Base-by-base conservation (phyloP, 2,797 vertebrate genomes). In the Sebastiscus albofasciatus region DNA sequence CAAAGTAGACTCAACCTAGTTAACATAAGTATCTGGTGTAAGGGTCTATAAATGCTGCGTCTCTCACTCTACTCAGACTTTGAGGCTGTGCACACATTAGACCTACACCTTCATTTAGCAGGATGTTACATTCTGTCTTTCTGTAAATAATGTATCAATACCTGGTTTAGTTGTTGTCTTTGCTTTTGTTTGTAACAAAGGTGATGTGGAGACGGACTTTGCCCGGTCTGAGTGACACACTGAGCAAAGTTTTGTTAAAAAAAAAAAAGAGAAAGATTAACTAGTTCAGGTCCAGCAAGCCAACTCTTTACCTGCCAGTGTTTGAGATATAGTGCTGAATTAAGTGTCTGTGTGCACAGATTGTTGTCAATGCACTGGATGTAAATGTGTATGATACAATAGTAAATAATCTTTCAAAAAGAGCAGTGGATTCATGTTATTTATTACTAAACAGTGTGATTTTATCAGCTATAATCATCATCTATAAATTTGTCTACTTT, bases 351-450 rank as follows among this genome's bases (percentile, higher is more conserved):
- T 94, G 85, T 93, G 89, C 88, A 93, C 91, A 92, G 88, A 95
- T 87, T 94, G 80, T 87, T 92, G 94, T 91, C 81, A 90, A 79
- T 79, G 83, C 93, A 93, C 91, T 93, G 84, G 85, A 92, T 94
- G 94, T 93, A 95, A 88, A 94, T 95, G 93, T 95, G 92, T 95
- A 95, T 87, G 64, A 95, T 93, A 94, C 61, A 79, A 83, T 80
- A 95, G 91, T 94, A 95, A 96, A 96, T 82, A 75, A 84, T 91
- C 83, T 93, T 94, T 92, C 64, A 87, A 90, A 89, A 89, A 80
- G 22, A 85, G 20, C 14, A 54, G 27, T 39, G 49, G 61, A 62
- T 59, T 77, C 6, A 31, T 72, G 34, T 85, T 54, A 70, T 87
- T 85, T 66, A 62, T 80, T 80, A 22, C 7, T 29, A 33, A 36